Conservation (phyloP, 2,113 vertebrate species). For the Plestiodon gilberti region DNA sequence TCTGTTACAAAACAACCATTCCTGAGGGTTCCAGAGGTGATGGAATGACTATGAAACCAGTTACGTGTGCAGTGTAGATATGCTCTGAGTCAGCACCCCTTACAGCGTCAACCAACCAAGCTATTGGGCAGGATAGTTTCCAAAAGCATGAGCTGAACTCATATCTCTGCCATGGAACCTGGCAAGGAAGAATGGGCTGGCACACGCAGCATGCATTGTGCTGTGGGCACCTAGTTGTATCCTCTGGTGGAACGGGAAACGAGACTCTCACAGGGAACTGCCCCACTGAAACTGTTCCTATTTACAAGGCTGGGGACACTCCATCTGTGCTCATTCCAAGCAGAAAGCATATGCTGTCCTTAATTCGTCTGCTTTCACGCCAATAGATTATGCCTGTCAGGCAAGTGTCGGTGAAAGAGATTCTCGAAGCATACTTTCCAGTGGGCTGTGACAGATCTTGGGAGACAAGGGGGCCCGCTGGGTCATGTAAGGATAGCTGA, state of each 20-base stretch:
- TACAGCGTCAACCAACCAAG: neutral
- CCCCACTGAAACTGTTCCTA: neutral
- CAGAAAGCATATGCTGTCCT: neutral
- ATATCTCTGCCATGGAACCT: slow-evolving; percentile 16
- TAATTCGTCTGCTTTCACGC: neutral
- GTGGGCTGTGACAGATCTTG: neutral
- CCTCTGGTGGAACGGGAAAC: neutral
- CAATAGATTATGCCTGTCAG: neutral
- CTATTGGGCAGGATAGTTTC: neutral
- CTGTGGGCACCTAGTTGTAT: neutral
- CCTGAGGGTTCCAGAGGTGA: neutral
- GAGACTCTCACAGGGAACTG: neutral
- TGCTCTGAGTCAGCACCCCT: neutral
- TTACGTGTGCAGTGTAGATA: neutral
- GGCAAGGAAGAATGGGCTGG: neutral
- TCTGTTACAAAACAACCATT: neutral
- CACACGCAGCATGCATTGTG: neutral
- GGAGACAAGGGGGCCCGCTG: neutral
- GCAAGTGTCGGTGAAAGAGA: neutral
- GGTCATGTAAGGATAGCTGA: neutral
- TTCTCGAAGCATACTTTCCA: neutral
- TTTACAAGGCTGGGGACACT: neutral
- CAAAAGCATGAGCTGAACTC: slow-evolving; percentile 20
- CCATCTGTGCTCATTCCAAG: neutral
- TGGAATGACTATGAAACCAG: too few relatives aligned